Percentiles rank a stretch among this genome's conserved stretches.
Conservation (phyloP, 2,113 vertebrate species). For the Elachura formosa region DNA sequence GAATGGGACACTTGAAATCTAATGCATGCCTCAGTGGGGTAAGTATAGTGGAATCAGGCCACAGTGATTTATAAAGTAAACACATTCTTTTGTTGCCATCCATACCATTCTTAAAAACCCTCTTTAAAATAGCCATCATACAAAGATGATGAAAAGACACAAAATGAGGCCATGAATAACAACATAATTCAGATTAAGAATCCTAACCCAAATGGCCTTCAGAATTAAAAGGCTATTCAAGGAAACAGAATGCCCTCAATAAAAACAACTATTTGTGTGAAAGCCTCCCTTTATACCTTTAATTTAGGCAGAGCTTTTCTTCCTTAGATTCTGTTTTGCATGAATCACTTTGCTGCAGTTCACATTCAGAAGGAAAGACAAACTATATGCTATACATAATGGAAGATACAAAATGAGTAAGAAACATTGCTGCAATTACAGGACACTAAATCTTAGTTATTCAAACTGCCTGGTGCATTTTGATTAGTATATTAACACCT, state of each 20-base stretch:
- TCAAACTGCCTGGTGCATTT: not conserved
- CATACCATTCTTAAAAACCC: slow-evolving; percentile 10
- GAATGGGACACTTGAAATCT: slow-evolving; percentile 26
- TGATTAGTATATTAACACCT: not conserved
- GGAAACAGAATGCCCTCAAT: not conserved
- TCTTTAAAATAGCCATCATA: slow-evolving; percentile 20
- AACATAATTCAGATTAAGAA: slow-evolving; percentile 30
- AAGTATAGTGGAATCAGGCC: not conserved
- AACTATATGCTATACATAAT: not conserved
- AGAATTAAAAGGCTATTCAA: slow-evolving; percentile 36
- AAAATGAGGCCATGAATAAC: slow-evolving; percentile 21
- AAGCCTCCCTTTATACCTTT: not conserved
- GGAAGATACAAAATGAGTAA: not conserved
- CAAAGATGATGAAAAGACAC: slow-evolving; percentile 30
- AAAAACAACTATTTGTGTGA: slow-evolving; percentile 7
- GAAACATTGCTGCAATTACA: not conserved
- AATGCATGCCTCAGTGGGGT: slow-evolving; percentile 14
- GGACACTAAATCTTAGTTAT: not conserved
- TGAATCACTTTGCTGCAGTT: not conserved
- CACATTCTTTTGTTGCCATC: slow-evolving; percentile 18
- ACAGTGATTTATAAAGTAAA: slow-evolving; percentile 17
- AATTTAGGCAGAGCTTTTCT: not conserved
- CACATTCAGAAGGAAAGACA: not conserved
- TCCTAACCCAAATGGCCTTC: slow-evolving; percentile 40
- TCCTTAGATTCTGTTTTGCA: not conserved